phyloP scores from a whole-genome alignment of 2,797 vertebrate genomes.

The Artibeus jamaicensis region DNA sequence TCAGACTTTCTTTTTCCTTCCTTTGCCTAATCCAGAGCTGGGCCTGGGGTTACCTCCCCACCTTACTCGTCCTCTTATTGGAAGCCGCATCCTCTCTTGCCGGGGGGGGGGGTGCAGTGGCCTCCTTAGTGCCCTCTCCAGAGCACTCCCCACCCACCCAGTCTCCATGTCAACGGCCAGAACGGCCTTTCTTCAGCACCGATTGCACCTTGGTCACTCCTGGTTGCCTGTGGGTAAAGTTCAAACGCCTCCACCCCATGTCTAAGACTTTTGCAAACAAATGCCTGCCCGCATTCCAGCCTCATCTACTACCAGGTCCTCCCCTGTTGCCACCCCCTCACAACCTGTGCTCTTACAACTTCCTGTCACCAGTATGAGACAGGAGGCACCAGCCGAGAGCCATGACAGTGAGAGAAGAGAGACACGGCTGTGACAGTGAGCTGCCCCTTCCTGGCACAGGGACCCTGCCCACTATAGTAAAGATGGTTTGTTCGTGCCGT shows the following conservation, averaged over 20 bases:
- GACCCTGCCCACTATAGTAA: background rate
- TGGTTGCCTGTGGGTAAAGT: background rate
- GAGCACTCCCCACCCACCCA: background rate
- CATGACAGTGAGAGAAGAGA: background rate
- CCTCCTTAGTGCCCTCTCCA: background rate
- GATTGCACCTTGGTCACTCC: background rate
- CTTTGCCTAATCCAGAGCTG: background rate
- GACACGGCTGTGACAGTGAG: background rate
- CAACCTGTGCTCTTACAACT: background rate
- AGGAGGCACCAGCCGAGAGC: background rate
- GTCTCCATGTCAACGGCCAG: rapidly evolving
- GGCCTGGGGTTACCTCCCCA: background rate
- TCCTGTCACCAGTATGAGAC: background rate
- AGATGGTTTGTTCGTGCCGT: background rate
- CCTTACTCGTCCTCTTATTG: background rate
- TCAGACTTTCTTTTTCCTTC: background rate
- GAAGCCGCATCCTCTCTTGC: background rate
- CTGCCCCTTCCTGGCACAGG: background rate
- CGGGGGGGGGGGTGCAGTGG: background rate
- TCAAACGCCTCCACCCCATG: background rate
- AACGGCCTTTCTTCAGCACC: background rate
- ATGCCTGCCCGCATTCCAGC: background rate
- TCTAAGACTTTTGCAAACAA: background rate
- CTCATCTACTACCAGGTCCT: background rate
- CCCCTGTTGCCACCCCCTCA: background rate